Percentiles rank a stretch among this genome's conserved stretches.
Conservation (phyloP, 2,113 vertebrate genomes). For the Nymphicus hollandicus region DNA sequence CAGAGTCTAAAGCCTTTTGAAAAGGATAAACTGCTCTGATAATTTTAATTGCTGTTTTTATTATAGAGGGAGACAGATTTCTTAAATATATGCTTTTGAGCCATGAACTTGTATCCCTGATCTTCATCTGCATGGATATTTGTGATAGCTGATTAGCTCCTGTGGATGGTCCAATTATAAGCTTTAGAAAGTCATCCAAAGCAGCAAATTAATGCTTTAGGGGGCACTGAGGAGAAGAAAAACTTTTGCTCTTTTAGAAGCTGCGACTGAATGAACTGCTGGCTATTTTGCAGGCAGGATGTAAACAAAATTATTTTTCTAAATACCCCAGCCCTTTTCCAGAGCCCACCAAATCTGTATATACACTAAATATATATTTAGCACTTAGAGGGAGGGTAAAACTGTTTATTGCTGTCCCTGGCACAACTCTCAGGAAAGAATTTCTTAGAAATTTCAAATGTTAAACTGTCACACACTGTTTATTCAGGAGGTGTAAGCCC, state of each 20-base stretch:
- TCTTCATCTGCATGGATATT: conserved; percentile 19
- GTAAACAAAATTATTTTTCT: background rate
- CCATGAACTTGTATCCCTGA: background rate
- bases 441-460: background rate
- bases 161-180: conserved; percentile 27
- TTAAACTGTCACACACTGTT: background rate
- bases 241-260: background rate
- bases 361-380: background rate
- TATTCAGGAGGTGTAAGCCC: background rate
- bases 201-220: conserved; percentile 9
- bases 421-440: background rate
- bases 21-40: background rate
- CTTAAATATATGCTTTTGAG: background rate
- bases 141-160: conserved; percentile 33
- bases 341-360: background rate
- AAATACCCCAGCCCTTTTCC: background rate
- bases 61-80: background rate
- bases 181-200: conserved; percentile 31
- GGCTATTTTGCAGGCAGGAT: background rate
- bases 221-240: background rate
- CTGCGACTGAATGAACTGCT: background rate
- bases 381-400: background rate
- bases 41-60: conserved; percentile 3
- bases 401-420: background rate
- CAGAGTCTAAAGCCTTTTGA: background rate